Base-by-base conservation (phyloP, 2,113 vertebrate species). In the Perca schrenkii region DNA sequence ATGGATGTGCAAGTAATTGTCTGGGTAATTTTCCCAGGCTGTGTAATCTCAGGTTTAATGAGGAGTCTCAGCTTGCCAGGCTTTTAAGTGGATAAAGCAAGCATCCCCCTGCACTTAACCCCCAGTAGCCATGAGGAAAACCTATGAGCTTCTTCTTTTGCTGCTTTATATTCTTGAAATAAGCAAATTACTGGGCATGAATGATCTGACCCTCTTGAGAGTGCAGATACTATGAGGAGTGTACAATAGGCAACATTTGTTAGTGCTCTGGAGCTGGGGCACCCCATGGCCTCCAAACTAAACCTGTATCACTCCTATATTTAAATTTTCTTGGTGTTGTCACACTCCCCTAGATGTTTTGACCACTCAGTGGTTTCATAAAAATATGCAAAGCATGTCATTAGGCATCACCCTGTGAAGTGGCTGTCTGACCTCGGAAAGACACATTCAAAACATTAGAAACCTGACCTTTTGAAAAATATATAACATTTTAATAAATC, bases 41-140 rank as follows among this genome's bases (percentile, higher is more conserved):
- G n/a, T 70, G 56, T n/a, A 50, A 52, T 83, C 21, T 57, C 22
- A 16, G 56, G 12, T 65, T 77, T 49, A 56, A 61, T 3, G 78
- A 31, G 31, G 31, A 67, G 8, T 61, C 36, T 0, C 17, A 60
- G 7, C 52, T 40, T 62, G 14, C 1, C 7, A 12, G 61, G 16
- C 60, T 69, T 76, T 77, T 36, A 76, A 31, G 60, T 54, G 13
- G 47, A 46, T 47, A 65, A 72, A 66, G 70, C 6, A 22, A 56
- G 10, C 43, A 19, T 60, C n/a, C 36, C 49, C 13, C 34, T 70
- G 56, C 34, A 86, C 64, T 83, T 72, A 80, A 80, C 77, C 40
- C 40, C 61, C 28, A 47, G 58, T 5, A 68, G 50, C 46, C 58
- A 16, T 57, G 10, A 43, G n/a, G 11, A 78, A 82, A 68, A 64